Evolutionary conservation across 2,797 vertebrate genomes (phyloP), one percentile per base, ranked within the genome.

Genomic region (Ispidina picta): DNA sequence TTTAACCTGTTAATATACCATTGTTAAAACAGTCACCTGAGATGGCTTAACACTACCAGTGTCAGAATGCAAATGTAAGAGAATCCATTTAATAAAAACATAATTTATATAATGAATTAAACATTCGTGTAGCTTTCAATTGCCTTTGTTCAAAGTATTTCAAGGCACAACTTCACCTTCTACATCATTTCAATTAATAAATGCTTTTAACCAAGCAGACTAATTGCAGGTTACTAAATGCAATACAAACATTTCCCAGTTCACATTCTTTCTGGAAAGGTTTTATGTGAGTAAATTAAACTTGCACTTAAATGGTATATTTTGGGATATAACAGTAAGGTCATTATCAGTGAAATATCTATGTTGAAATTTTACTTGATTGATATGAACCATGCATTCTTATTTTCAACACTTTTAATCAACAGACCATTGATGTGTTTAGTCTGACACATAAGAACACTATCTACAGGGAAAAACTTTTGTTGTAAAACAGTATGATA

Each of bases 61-160:
- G 60, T 84, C 91, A 94, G 68, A 78, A 92, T 21, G 65, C 70
- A 83, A 81, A 95, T 33, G 26, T 25, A 60, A 74, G 49, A 79
- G 15, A 91, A 93, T 43, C 19, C n/a, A 76, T 49, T 78, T 46
- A 89, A 92, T 86, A 60, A 93, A 94, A 95, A 75, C 66, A 89
- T 56, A 14, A 48, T 92, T 81, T 83, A 92, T 72, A 75, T 28
- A 89, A 93, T 77, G 23, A 95, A 94, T 83, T 77, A 87, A 93
- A 75, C 48, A 90, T 81, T 85, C 51, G 89, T 44, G 72, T 81
- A 55, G 18, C 55, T 89, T 90, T 84, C 82, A 90, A 25, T 13
- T 76, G n/a, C 31, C 39, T 85, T 77, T 68, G 56, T 92, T 76
- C 33, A 62, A 86, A 91, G 41, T 62, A 80, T 58, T 88, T 89